Percentiles rank a stretch among this genome's conserved stretches.
phyloP scores from a whole-genome alignment of 2,113 vertebrate genomes.

The Thalassarche chlororhynchos region DNA sequence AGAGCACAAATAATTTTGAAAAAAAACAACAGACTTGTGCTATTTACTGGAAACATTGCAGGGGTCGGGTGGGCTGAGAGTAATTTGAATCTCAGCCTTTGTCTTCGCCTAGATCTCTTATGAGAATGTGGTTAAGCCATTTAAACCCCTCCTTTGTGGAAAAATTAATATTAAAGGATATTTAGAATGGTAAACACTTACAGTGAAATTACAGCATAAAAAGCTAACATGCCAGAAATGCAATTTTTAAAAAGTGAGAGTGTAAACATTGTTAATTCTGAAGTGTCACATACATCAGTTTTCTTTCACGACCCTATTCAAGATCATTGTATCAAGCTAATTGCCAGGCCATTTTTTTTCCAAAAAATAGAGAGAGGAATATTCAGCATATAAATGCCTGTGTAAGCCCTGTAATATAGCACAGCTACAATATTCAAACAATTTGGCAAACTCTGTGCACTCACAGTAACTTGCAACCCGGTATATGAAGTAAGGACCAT shows the following conservation, averaged over 20 bases:
- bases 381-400: background rate
- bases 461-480: conserved; percentile 23
- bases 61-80: background rate
- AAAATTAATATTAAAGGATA: background rate
- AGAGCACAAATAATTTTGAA: conserved; percentile 19
- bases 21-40: background rate
- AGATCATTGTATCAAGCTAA: background rate
- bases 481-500: background rate
- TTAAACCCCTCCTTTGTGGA: background rate
- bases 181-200: background rate
- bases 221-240: background rate
- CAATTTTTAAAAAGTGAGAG: background rate
- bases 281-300: background rate
- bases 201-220: background rate
- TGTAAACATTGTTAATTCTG: background rate
- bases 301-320: background rate
- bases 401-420: background rate
- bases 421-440: conserved; percentile 7
- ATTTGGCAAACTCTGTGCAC: conserved; percentile 7
- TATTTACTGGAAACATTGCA: background rate
- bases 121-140: background rate
- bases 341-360: background rate
- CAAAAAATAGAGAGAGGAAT: background rate
- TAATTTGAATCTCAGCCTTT: background rate
- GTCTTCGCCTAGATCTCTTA: background rate